Percentiles rank a stretch among this genome's conserved stretches.
phyloP scores from a whole-genome alignment of 2,888 invertebrate species.

The Iphiclides podalirius region DNA sequence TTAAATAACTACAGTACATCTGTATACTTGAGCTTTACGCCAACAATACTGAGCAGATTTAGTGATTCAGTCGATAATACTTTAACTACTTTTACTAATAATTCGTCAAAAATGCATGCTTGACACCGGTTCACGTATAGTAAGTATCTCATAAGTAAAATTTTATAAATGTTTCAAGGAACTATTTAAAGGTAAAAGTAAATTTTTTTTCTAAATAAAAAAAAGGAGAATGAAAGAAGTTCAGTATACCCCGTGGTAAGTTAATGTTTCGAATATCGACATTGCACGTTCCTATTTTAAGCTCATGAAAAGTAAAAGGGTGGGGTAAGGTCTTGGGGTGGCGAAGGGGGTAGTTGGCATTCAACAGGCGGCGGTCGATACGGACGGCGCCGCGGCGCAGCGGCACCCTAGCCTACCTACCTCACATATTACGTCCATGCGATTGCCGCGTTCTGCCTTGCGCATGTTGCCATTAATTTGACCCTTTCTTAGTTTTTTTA shows the following conservation, averaged over 20 bases:
- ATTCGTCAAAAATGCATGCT: too few relatives aligned
- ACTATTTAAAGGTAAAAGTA: too few relatives aligned
- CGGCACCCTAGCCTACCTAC: slow-evolving; percentile 52
- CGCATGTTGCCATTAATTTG: slow-evolving; percentile 23
- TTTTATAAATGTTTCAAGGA: too few relatives aligned
- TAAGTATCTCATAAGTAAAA: too few relatives aligned
- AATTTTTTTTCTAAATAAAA: too few relatives aligned
- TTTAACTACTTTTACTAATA: too few relatives aligned
- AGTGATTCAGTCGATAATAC: too few relatives aligned
- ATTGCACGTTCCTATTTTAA: slow-evolving; percentile 75
- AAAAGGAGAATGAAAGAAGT: too few relatives aligned
- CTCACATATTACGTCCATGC: slow-evolving; percentile 33
- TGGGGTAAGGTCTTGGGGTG: slow-evolving; percentile 56
- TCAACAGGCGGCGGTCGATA: slow-evolving; percentile 79
- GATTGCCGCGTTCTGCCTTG: slow-evolving; percentile 21
- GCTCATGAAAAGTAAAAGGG: slow-evolving; percentile 72
- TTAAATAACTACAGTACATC: too few relatives aligned
- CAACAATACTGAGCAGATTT: too few relatives aligned
- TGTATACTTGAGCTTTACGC: too few relatives aligned
- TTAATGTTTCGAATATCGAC: slow-evolving; percentile 76
- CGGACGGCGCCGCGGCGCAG: slow-evolving; percentile 66
- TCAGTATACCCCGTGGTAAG: slow-evolving; percentile 53
- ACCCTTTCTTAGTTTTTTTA: not conserved
- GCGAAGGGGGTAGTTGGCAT: slow-evolving; percentile 60
- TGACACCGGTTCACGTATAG: too few relatives aligned